These are phyloP conservation scores for Laupala kohalensis DNA, from an alignment of 1,140 invertebrate species.

Conservation along the genomic window DNA sequence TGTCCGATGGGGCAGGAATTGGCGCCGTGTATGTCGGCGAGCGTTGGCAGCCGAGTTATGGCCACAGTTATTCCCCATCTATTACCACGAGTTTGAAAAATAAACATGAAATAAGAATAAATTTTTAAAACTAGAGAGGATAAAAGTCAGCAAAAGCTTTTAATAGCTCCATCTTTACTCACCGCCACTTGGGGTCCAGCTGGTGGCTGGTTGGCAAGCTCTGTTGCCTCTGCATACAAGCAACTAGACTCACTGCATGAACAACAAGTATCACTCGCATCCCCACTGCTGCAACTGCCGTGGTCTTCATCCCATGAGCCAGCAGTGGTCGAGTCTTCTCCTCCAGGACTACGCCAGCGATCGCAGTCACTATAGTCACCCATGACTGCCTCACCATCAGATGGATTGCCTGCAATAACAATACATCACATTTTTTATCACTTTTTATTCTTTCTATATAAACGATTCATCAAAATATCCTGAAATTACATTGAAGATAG, in stretches of 20 bases:
- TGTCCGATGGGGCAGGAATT: background rate
- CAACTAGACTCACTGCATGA: conserved; percentile 35
- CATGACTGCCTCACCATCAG: conserved; percentile 11
- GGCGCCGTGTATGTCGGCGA: background rate
- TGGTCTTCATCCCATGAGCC: conserved; percentile 8
- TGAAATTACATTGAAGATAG: too few relatives aligned
- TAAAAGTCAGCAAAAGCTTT: too few relatives aligned
- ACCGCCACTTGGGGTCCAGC: background rate
- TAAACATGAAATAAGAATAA: background rate
- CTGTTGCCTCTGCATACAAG: conserved; percentile 31
- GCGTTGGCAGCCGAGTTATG: background rate
- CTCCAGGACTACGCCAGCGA: conserved; percentile 14
- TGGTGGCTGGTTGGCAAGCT: conserved; percentile 21
- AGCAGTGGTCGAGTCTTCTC: conserved; percentile 1
- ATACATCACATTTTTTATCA: background rate
- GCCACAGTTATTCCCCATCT: background rate
- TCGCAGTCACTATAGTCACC: conserved; percentile 4
- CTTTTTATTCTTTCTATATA: background rate
- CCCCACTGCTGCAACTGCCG: conserved; percentile 29
- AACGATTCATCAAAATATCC: background rate
- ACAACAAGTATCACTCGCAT: conserved; percentile 33
- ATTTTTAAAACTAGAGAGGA: too few relatives aligned
- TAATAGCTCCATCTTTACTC: too few relatives aligned
- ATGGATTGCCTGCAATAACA: background rate
- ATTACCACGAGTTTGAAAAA: background rate